Evolutionary conservation across 2,113 vertebrate species (phyloP), one percentile per base, ranked within the genome.

Genomic region (Perognathus longimembris): DNA sequence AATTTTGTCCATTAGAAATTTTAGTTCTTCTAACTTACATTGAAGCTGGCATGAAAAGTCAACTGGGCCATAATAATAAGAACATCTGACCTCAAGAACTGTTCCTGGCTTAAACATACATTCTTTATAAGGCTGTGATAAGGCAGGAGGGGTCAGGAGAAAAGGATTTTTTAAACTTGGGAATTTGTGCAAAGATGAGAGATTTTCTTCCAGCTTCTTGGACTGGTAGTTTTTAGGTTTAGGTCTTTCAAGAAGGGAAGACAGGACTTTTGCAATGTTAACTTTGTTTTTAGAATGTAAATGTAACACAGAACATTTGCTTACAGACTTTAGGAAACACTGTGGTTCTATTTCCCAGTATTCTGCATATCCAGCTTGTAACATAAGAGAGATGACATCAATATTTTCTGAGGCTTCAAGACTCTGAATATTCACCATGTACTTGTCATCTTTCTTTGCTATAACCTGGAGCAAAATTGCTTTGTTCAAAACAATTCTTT

Each of bases 21-120:
- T 96, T 86, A 99, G 96, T 67, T 97, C 95, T 57, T 95, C 94
- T 81, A 96, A 75, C 18, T 97, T 98, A 81, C 95, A 97, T 28
- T 93, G 96, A 54, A 97, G 94, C 94, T 99, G 99, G 95, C 99
- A 99, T 94, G 98, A 99, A 96, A 99, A 99, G 84, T 99, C 97
- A 59, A 95, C 97, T 79, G 98, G 98, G 11, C 99, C 98, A 92
- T 64, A 96, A 63, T 98, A 70, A 66, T 92, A 95, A 73, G 98
- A 98, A 94, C 98, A 99, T 3, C 84, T 79, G 2, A 99, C 98
- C 91, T 98, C 82, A 22, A 99, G 87, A 92, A 98, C 91, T 94
- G 89, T 88, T 85, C 99, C 99, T 59, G 98, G 98, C 54, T 98
- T 98, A 96, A 99, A 98, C 21, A 67, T 74, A 38, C 97, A 79